Percentiles rank a stretch among this genome's conserved stretches.
phyloP scores from a whole-genome alignment of 2,113 vertebrate genomes.

The Danionella cerebrum region DNA sequence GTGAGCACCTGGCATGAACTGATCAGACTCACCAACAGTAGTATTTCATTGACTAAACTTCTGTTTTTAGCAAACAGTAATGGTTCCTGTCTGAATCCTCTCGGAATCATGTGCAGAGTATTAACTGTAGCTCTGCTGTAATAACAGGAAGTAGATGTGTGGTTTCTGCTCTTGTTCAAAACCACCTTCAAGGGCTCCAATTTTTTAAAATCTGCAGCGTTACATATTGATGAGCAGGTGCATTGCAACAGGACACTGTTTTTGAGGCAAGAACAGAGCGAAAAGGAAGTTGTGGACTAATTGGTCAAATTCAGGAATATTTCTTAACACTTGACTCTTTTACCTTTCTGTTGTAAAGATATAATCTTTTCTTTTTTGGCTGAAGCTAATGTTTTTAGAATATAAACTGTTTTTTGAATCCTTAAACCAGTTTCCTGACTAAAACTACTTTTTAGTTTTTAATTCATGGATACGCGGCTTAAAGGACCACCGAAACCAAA shows the following conservation, averaged over 20 bases:
- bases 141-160: constrained; percentile 44
- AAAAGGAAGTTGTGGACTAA: neutral
- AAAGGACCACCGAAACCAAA: too few relatives aligned
- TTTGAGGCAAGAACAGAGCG: neutral
- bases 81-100: neutral
- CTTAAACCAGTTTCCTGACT: too few relatives aligned
- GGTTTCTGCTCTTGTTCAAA: constrained; percentile 24
- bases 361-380: too few relatives aligned
- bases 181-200: neutral
- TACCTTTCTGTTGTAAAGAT: too few relatives aligned
- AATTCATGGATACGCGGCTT: too few relatives aligned
- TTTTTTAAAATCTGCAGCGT: neutral
- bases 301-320: neutral
- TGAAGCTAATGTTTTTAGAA: too few relatives aligned
- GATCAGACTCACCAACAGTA: neutral
- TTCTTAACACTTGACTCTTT: too few relatives aligned
- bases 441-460: too few relatives aligned
- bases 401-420: too few relatives aligned
- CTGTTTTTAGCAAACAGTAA: too few relatives aligned
- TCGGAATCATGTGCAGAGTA: neutral
- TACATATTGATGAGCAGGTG: too few relatives aligned
- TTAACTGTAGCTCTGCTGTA: neutral
- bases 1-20: neutral
- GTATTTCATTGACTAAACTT: too few relatives aligned
- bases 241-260: neutral